Base-by-base conservation (phyloP, 2,113 vertebrate species). In the Ophthalmolycus amberensis region DNA sequence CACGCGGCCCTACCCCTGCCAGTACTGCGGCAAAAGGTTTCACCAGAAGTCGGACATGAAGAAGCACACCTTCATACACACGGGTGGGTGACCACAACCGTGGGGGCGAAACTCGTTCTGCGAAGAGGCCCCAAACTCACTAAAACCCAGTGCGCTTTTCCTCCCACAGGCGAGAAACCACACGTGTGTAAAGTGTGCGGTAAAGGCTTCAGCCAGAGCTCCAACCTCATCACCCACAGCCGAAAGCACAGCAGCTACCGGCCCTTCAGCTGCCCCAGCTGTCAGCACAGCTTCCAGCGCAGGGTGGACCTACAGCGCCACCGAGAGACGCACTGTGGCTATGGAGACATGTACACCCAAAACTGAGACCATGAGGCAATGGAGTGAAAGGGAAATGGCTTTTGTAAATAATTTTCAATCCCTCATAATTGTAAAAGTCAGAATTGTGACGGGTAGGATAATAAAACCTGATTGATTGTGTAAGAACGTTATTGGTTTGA, bases 11-110 rank as follows among this genome's bases (percentile, higher is more conserved):
- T 96, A 95, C 83, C 94, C 95, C 50, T 96, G 96, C 79, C 95
- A 95, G 80, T 96, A 95, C 92, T 96, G 95, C 8, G 94, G 94
- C 71, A 96, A 96, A 71, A 89, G 95, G 46, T 96, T 96, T 85
- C 95, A 96, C 92, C 95, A 96, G 93, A 96, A 96, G 79, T 96
- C 95, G 1, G 95, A 96, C 87, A 96, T 96, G 95, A 96, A 96
- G 91, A 96, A 96, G 73, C 95, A 96, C 86, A 96, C 95, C 34
- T 96, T 96, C 86, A 95, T 94, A 72, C 95, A 96, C 93, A 96
- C 95, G 80, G 95, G 95, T 95, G 62, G 83, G 87, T 29, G 60
- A 16, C 29, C 6, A 6, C 64, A 10, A 1, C 34, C 11, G 62
- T 15, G 56, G 12, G 12, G 56, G 25, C 25, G 20, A 59, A 34